Base-by-base conservation (phyloP, 2,888 invertebrate genomes). In the Emmelina monodactyla region DNA sequence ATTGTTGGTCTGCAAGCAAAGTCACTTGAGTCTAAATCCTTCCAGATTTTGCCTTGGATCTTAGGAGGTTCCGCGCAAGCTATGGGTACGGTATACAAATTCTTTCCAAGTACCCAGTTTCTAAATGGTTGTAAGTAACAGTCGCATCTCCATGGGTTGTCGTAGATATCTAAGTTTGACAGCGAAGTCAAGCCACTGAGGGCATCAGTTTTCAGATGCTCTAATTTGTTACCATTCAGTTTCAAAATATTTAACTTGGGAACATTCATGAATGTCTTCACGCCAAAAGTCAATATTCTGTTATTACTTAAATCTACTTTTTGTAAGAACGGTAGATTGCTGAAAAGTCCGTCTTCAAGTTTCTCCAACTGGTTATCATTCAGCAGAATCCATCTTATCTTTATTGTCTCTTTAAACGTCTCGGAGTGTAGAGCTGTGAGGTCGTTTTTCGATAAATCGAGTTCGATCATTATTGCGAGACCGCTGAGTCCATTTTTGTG, bases 71-170 rank as follows among this genome's bases (percentile, higher is more conserved):
- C 86, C 3, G 80, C 72, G 55, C 92, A 92, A 19, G 85, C 82
- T 22, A 92, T 91, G 1, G 89, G 87, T 13, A 85, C 82, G 0
- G 90, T 88, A 50, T 91, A 88, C 12, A 94, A 72, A 34, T 90
- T 90, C 41, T 84, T 84, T 38, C 84, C 82, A 7, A 89, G 83
- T 10, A 87, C 85, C 84, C 88, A 92, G 53, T 91, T 87, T 31
- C 92, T 85, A 45, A 94, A 90, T 12, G 84, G 83, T 53, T 90
- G 87, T 35, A 95, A 71, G 42, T 88, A 85, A 54, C 95, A 95
- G 55, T 94, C 92, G 57, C 95, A 95, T 40, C 88, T 84, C 94
- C 94, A 95, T 0, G 89, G 90, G 59, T 95, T 95, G 41, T 88
- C 86, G 43, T 87, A 85, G 1, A 94, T 78, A 35, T 88, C 88